phyloP scores from a whole-genome alignment of 2,113 vertebrate genomes.

The Thermophis baileyi region DNA sequence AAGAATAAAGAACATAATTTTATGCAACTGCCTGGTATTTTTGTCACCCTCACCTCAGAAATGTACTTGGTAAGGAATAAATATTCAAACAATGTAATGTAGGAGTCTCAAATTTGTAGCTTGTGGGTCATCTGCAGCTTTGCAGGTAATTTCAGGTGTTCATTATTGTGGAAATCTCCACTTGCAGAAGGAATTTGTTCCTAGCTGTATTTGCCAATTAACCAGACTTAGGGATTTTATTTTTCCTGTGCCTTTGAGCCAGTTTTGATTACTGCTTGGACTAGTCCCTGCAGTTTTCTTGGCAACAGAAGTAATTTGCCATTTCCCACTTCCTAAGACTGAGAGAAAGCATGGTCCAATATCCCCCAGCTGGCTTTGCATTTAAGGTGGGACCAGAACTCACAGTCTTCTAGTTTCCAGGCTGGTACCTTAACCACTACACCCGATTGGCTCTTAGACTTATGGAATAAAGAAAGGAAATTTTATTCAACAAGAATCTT shows the following conservation, averaged over 20 bases:
- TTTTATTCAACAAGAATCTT: background rate
- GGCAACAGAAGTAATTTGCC: background rate
- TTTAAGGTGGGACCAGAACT: background rate
- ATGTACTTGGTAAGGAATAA: background rate
- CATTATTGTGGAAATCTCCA: background rate
- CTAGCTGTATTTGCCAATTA: background rate
- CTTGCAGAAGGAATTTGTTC: background rate
- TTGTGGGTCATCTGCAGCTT: background rate
- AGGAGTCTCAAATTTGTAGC: background rate
- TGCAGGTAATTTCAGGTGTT: background rate
- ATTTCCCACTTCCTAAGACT: background rate
- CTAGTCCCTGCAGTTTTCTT: background rate
- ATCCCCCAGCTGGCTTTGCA: background rate
- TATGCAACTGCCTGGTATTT: background rate
- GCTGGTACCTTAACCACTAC: background rate
- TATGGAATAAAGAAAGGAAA: background rate
- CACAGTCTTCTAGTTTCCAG: background rate
- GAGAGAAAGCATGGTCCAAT: background rate
- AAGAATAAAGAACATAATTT: background rate
- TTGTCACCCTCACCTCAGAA: background rate
- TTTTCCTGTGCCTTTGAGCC: background rate
- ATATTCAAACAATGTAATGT: background rate
- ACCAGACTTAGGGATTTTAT: background rate
- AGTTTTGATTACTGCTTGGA: background rate
- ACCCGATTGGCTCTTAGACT: background rate